phyloP scores from a whole-genome alignment of 2,797 vertebrate genomes.

The Triplophysa bombifrons region DNA sequence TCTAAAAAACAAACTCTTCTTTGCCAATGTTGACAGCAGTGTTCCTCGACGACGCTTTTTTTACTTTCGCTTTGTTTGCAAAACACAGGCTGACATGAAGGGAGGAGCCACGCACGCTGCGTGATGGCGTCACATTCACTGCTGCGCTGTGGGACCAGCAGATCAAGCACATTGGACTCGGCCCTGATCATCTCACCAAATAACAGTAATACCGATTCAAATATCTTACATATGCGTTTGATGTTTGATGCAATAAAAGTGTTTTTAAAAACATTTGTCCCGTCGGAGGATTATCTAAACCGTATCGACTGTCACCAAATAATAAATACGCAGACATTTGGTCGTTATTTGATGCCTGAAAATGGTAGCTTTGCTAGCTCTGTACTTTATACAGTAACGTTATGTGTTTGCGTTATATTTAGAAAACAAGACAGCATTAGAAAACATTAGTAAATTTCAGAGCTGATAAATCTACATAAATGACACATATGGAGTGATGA shows the following conservation, averaged over 20 bases:
- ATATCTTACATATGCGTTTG: conserved; percentile 5
- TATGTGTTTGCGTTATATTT: not conserved
- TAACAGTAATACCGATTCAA: conserved; percentile 52
- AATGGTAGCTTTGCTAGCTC: conserved; percentile 22
- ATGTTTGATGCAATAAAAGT: not conserved
- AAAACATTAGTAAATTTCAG: too few relatives aligned
- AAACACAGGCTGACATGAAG: conserved; percentile 22
- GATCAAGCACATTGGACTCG: conserved; percentile 41
- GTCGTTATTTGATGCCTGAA: not conserved
- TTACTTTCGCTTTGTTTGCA: conserved; percentile 32
- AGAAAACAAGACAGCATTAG: not conserved
- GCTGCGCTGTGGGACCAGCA: not conserved
- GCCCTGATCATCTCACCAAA: conserved; percentile 42
- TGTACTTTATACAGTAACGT: not conserved
- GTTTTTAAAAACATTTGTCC: not conserved
- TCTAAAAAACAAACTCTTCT: not conserved
- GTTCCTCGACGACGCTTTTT: not conserved
- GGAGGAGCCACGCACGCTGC: conserved; percentile 23
- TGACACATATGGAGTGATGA: too few relatives aligned
- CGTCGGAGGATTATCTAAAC: not conserved
- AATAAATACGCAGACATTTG: not conserved
- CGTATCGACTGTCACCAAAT: not conserved
- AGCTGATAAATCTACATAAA: too few relatives aligned
- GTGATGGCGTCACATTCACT: conserved; percentile 32
- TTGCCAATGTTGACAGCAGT: not conserved